phyloP scores from a whole-genome alignment of 2,113 vertebrate genomes.

The Notothenia rossii region DNA sequence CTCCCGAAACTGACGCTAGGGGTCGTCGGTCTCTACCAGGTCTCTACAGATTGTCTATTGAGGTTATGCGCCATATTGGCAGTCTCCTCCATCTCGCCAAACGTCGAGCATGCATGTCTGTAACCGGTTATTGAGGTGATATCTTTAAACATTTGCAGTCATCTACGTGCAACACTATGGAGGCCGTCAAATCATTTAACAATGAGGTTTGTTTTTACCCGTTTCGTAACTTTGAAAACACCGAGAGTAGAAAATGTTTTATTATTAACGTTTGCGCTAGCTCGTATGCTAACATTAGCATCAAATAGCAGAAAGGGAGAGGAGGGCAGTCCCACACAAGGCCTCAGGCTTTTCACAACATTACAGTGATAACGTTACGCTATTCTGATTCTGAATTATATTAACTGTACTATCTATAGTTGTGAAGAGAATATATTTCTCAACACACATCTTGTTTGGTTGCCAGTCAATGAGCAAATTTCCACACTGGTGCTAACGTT shows the following conservation, averaged over 20 bases:
- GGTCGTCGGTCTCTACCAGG: conserved; percentile 45
- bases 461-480: neutral
- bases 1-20: conserved; percentile 36
- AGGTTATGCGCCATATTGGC: conserved; percentile 84
- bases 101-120: conserved; percentile 77
- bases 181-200: conserved; percentile 89
- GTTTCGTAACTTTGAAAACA: neutral
- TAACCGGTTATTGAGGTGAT: conserved; percentile 71
- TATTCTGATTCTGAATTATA: neutral
- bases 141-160: conserved; percentile 62
- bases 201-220: conserved; percentile 84
- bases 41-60: conserved; percentile 34
- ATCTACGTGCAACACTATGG: conserved; percentile 78
- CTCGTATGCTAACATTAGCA: conserved; percentile 63
- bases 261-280: conserved; percentile 25
- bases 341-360: conserved; percentile 60
- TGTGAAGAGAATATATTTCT: rapidly evolving
- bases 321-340: conserved; percentile 53
- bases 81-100: conserved; percentile 81
- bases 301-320: conserved; percentile 37
- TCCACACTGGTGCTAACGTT: neutral
- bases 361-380: neutral
- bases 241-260: neutral
- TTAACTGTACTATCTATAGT: rapidly evolving
- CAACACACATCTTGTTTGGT: neutral